Evolutionary conservation across 2,113 vertebrate genomes (phyloP), one percentile per base, ranked within the genome.

Genomic region (Ginglymostoma cirratum): DNA sequence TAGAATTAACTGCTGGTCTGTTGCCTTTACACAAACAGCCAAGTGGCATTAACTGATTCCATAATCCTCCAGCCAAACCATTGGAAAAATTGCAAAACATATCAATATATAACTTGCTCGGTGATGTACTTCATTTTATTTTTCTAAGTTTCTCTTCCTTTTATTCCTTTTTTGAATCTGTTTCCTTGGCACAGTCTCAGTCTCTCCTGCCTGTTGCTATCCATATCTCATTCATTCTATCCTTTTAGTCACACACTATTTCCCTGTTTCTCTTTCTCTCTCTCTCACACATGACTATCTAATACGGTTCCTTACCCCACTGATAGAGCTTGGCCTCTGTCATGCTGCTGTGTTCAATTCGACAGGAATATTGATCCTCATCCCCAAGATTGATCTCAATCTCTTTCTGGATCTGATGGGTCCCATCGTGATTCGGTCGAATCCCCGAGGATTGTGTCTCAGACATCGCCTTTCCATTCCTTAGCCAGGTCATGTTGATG

Each of bases 401-500:
- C 86, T 89, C 86, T 34, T 89, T 89, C 86, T 30, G 27, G 7
- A 55, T 89, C 86, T 89, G 86, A 89, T 52, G 52, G 86, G 86
- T 89, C 8, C 52, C 45, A 55, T 89, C 45, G 24, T 89, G 86
- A 38, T 89, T 89, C 23, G 48, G 86, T 89, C 45, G 27, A 30
- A 89, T 12, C 45, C 86, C 86, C 8, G 45, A 52, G 24, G 86
- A 89, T 30, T 30, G 45, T 3, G 0, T 55, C 86, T 89, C 86
- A 30, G 45, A 34, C 45, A 90, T 8, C 1, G 5, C 27, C 27
- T 61, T 15, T 30, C 87, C 87, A 61, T 90, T 34, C 87, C 52
- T 90, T 61, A 61, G 27, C 87, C 52, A 90, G 87, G 30, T 90
- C 87, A 90, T 52, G 52, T 90, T 30, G 87, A 90, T 90, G 87